phyloP scores from a whole-genome alignment of 2,113 vertebrate genomes.

The Origma solitaria region DNA sequence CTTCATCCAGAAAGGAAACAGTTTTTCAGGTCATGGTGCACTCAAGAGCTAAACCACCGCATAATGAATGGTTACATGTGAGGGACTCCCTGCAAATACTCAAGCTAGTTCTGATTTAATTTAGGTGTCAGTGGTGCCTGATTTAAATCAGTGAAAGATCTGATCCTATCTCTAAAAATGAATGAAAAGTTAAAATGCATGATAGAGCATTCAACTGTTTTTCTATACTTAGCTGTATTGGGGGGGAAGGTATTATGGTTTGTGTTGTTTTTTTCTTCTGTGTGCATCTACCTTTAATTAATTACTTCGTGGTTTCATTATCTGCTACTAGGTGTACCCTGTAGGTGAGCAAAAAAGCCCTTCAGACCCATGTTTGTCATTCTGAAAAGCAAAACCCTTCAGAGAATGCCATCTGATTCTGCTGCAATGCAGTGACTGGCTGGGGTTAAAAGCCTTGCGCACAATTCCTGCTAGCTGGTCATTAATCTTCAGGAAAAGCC shows the following conservation, averaged over 20 bases:
- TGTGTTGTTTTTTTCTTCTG: neutral
- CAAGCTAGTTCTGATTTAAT: neutral
- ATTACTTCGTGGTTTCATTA: neutral
- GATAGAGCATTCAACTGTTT: neutral
- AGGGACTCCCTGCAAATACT: neutral
- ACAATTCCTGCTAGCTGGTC: constrained; percentile 18
- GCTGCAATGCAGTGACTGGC: constrained; percentile 2
- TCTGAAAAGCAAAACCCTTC: neutral
- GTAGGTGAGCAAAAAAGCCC: neutral
- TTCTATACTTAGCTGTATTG: neutral
- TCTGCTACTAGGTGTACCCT: neutral
- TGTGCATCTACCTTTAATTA: neutral
- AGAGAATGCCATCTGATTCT: neutral
- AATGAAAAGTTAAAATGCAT: neutral
- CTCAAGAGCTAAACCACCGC: neutral
- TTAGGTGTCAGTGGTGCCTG: neutral
- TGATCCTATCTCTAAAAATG: neutral
- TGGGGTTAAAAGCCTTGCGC: constrained; percentile 33
- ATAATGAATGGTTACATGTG: neutral
- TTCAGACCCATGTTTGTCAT: neutral
- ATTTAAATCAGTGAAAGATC: neutral
- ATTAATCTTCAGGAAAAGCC: constrained; percentile 55
- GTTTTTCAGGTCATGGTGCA: neutral
- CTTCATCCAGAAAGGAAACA: neutral
- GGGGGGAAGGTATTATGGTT: neutral